Percentiles rank a stretch among this genome's conserved stretches.
phyloP scores from a whole-genome alignment of 2,888 invertebrate genomes.

The Drosophila pegasa region DNA sequence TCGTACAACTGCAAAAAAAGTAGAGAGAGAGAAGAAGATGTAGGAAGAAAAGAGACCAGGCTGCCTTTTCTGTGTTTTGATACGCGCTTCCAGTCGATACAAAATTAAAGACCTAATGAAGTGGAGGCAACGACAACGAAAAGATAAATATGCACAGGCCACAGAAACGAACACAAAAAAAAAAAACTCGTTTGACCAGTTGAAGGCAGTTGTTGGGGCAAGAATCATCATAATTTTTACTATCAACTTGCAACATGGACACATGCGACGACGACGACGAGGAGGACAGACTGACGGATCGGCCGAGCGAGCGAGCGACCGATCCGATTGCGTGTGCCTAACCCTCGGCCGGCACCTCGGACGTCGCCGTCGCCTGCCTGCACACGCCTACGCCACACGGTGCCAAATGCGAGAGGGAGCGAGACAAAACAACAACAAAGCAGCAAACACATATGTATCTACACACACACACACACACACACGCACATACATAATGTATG shows the following conservation, averaged over 20 bases:
- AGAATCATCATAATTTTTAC: conserved; percentile 81
- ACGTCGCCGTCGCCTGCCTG: conserved; percentile 29
- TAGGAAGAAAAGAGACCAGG: conserved; percentile 31
- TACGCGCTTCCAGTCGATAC: conserved; percentile 74
- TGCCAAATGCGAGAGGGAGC: conserved; percentile 50
- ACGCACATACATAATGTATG: conserved; percentile 29
- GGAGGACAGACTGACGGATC: conserved; percentile 25
- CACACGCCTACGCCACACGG: conserved; percentile 54
- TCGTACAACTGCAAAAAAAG: conserved; percentile 60
- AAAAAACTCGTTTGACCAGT: conserved; percentile 74
- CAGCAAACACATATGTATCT: conserved; percentile 31
- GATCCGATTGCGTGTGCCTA: conserved; percentile 75
- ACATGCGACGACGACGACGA: conserved; percentile 56
- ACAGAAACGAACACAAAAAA: conserved; percentile 25
- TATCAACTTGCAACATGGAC: conserved; percentile 81
- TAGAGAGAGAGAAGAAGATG: not conserved
- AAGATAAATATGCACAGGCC: conserved; percentile 75
- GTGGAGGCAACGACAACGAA: conserved; percentile 78
- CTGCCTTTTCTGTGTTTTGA: conserved; percentile 74
- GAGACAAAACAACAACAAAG: conserved; percentile 82
- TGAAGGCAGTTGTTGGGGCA: conserved; percentile 69
- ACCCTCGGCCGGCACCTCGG: conserved; percentile 16
- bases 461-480: not conserved
- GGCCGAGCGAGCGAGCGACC: conserved; percentile 11
- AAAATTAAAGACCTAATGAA: conserved; percentile 80